A percentile compares a stretch with the other conserved stretches of the same genome.
Evolutionary conservation across 2,797 vertebrate genomes (phyloP).

Genomic region (Podargus strigoides): DNA sequence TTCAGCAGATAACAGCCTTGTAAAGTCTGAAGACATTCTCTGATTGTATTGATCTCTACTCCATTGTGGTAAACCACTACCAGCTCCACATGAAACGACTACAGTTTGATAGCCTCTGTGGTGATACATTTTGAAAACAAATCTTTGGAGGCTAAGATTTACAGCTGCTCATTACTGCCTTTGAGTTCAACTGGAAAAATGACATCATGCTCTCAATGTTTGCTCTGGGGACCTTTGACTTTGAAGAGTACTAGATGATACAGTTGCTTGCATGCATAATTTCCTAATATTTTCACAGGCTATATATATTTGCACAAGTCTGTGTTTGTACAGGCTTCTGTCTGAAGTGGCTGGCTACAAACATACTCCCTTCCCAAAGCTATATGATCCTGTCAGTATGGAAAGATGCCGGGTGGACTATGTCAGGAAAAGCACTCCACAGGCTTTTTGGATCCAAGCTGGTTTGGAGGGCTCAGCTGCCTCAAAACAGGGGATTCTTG

Average conservation of each 20-base stretch:
- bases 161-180: background rate
- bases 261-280: background rate
- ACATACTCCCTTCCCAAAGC: background rate
- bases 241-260: background rate
- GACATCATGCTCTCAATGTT: background rate
- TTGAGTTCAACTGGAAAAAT: background rate
- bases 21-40: background rate
- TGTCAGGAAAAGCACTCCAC: background rate
- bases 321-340: background rate
- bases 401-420: background rate
- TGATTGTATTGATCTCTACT: background rate
- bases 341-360: constrained; percentile 3
- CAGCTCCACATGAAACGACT: background rate
- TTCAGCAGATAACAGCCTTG: background rate
- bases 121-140: background rate
- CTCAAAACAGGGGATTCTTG: background rate
- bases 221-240: background rate
- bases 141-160: background rate
- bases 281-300: constrained; percentile 1
- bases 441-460: background rate
- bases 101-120: background rate
- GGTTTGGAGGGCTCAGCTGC: background rate
- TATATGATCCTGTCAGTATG: background rate
- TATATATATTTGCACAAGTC: background rate
- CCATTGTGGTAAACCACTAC: background rate